phyloP scores from a whole-genome alignment of 2,888 invertebrate species.

The Drosophila neotestacea region DNA sequence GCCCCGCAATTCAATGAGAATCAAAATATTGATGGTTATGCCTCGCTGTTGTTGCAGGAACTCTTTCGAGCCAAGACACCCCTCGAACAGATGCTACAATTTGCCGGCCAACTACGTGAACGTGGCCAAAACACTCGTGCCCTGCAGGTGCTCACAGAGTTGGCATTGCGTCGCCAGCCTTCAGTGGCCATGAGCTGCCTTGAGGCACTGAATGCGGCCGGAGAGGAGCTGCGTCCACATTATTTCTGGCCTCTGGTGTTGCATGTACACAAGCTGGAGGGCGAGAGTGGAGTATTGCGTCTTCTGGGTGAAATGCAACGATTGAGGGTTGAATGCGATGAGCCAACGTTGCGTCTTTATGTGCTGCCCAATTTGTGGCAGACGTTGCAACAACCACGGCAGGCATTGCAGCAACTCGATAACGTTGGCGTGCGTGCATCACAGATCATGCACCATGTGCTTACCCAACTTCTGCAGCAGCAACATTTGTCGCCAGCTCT shows the following conservation, averaged over 20 bases:
- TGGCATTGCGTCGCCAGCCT: constrained; percentile 85
- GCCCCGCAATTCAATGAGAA: constrained; percentile 79
- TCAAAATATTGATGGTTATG: constrained; percentile 87
- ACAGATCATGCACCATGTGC: constrained; percentile 68
- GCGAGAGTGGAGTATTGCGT: constrained; percentile 87
- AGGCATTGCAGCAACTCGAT: constrained; percentile 76
- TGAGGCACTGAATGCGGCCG: constrained; percentile 61
- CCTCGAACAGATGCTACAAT: constrained; percentile 76
- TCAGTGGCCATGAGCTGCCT: constrained; percentile 64
- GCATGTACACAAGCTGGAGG: constrained; percentile 85
- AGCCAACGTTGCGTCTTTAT: constrained; percentile 87
- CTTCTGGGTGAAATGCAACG: constrained; percentile 86
- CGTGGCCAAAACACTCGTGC: constrained; percentile 79
- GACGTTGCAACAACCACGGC: constrained; percentile 72
- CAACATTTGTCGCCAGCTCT: constrained; percentile 48
- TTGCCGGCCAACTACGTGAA: constrained; percentile 74
- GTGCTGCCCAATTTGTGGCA: constrained; percentile 86
- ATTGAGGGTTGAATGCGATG: constrained; percentile 87
- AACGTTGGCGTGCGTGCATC: constrained; percentile 77
- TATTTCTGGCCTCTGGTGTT: constrained; percentile 89
- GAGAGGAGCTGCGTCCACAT: constrained; percentile 86
- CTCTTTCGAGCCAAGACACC: constrained; percentile 87
- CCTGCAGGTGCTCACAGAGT: constrained; percentile 86
- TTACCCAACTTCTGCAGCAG: constrained; percentile 77
- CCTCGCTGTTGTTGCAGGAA: constrained; percentile 87